Evolutionary conservation across 2,797 vertebrate genomes (phyloP).

Genomic region (Mastacembelus armatus): DNA sequence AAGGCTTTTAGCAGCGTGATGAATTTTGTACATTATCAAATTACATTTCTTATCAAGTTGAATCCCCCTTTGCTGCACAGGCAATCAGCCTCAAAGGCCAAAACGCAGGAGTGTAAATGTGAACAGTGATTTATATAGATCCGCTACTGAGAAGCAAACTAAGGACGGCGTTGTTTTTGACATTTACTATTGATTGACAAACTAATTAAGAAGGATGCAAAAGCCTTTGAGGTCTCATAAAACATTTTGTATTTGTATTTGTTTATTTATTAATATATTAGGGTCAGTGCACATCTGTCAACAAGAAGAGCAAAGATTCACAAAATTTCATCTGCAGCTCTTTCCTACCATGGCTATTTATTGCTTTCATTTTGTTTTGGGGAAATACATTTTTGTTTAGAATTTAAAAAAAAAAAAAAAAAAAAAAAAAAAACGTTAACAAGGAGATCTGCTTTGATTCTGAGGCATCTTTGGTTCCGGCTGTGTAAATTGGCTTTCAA

Average conservation of each 20-base stretch:
- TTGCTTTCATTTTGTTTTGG: conserved; percentile 13
- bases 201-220: conserved; percentile 25
- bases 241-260: conserved; percentile 7
- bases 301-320: neutral
- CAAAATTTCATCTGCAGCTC: neutral
- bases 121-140: conserved; percentile 32
- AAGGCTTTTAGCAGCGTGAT: conserved; percentile 70
- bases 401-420: too few relatives aligned
- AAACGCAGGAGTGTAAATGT: conserved; percentile 35
- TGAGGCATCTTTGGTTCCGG: conserved; percentile 25
- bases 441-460: conserved; percentile 41
- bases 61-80: conserved; percentile 26
- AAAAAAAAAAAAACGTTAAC: too few relatives aligned
- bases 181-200: conserved; percentile 27
- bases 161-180: neutral
- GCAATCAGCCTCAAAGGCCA: conserved; percentile 41
- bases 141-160: neutral
- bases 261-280: neutral
- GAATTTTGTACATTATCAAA: conserved; percentile 77
- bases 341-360: neutral
- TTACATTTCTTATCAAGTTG: conserved; percentile 75
- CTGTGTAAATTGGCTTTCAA: conserved; percentile 22
- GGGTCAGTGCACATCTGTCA: conserved; percentile 31
- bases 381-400: conserved; percentile 11
- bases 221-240: conserved; percentile 7